Evolutionary conservation across 37 sponge, comb jelly and placozoan species (phyloP), one percentile per base, ranked within the genome.

Genomic region (Crambe crambe): DNA sequence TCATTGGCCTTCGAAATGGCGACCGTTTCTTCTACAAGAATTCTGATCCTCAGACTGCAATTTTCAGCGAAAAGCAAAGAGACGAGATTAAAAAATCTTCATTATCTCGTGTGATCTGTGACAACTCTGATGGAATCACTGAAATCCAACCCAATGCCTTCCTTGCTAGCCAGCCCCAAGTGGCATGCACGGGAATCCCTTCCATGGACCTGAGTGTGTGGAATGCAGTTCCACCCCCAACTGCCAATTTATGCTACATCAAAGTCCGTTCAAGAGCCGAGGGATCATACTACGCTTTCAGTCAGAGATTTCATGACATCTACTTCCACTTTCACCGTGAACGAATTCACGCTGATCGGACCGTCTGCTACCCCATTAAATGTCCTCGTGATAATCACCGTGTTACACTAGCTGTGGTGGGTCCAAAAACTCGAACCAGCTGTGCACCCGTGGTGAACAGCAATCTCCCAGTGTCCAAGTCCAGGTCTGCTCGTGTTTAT

Each of bases 11-110:
- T 26, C 77, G 97, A 21, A 80, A 91, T 58, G 97, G 97, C 26
- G 97, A 97, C 71, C 78, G 97, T 35, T 97, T 93, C 88, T 97
- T 69, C 77, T 94, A 84, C 67, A 17, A 30, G 35, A 38, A 70
- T 42, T 80, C 87, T 18, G 89, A 83, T 37, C 51, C 51, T 15
- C 10, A 8, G 6, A 42, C 27, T 27, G 34, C 51, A 15, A 89
- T 90, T 1, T 97, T 94, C 75, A 89, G 84, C 36, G 38, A 72
- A 21, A 68, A 37, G 6, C 95, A 97, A 44, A 56, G 87, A 6
- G 30, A 0, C 0, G 78, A 82, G 54, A 85, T 97, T 20, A 68
- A 74, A 56, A 79, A 66, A 62, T 54, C 74, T 25, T 78, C 88
- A 0, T 73, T 97, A 9, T 83, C 93, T 42, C 76, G 78, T n/a